These are phyloP conservation scores for Rattus rattus DNA, from an alignment of 2,113 vertebrate genomes.

Conservation along the genomic window DNA sequence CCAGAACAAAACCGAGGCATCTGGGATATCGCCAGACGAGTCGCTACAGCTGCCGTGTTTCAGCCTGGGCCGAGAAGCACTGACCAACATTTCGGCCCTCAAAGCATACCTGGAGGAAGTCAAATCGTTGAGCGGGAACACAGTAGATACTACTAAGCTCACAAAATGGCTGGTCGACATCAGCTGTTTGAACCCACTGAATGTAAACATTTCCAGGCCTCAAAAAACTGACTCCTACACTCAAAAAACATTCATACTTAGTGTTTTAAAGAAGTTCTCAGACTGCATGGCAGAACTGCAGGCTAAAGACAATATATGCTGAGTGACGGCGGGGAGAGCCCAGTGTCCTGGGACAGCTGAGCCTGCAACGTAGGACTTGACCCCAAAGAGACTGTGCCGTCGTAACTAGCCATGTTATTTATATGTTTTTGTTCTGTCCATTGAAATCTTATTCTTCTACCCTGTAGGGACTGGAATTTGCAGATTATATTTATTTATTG, in stretches of 20 bases:
- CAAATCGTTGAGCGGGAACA: fast-evolving
- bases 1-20: background rate
- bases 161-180: slow-evolving; percentile 28
- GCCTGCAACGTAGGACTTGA: background rate
- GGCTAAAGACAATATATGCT: background rate
- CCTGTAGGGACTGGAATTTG: background rate
- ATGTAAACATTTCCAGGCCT: background rate
- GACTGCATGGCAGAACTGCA: background rate
- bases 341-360: background rate
- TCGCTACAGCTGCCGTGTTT: background rate
- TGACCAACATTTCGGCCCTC: background rate
- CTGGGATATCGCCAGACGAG: fast-evolving
- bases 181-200: fast-evolving
- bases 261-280: background rate
- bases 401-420: slow-evolving; percentile 18
- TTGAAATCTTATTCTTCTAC: background rate
- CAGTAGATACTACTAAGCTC: fast-evolving
- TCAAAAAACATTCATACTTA: background rate
- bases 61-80: fast-evolving
- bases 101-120: background rate
- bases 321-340: too few relatives aligned
- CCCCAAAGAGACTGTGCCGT: background rate
- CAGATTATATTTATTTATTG: slow-evolving; percentile 71
- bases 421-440: background rate
- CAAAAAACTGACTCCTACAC: too few relatives aligned